Base-by-base conservation (phyloP, 1,140 invertebrate species). In the Cryptotermes secundus region DNA sequence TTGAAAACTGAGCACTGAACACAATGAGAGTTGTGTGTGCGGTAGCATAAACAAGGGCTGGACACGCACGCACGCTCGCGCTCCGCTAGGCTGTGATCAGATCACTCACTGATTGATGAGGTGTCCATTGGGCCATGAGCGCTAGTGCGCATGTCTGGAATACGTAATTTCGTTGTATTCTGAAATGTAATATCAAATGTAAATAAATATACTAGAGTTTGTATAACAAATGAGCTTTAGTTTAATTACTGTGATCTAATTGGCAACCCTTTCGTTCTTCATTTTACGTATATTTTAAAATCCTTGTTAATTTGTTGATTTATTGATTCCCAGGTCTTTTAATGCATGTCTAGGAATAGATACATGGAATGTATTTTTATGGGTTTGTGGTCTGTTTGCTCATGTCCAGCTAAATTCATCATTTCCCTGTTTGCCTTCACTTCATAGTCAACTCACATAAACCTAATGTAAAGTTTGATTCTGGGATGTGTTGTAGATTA, bases 161-260 rank as follows among this genome's bases (percentile, higher is more conserved):
- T 72, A 72, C 59, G 26, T 72, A 72, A 72, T 72, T 1, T 14
- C 6, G 26, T n/a, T 26, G 26, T 72, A 72, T 26, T n/a, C 59
- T 72, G n/a, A 72, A 72, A 72, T 72, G 59, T 72, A 72, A 72
- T 72, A 72, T 72, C 59, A 72, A 72, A n/a, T 72, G 59, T 72
- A 72, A 72, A 72, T 72, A 72, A 72, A 72, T 72, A 72, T 31
- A 16, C 4, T 72, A 26, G 53, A 59, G 0, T 59, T 59, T 59
- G 53, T 59, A 19, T 59, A 59, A 59, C 53, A 59, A 59, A 22
- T 16, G 59, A 72, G 59, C 9, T 72, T 72, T 72, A 72, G 26
- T 31, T 26, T n/a, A 72, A 31, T 72, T 72, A 72, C 26, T 31
- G 4, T 72, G 59, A 72, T 72, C 9, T 7, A 31, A 72, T 72